A percentile compares a stretch with the other conserved stretches of the same genome.
Evolutionary conservation across 2,797 vertebrate species (phyloP).

Genomic region (Falco novaeseelandiae): DNA sequence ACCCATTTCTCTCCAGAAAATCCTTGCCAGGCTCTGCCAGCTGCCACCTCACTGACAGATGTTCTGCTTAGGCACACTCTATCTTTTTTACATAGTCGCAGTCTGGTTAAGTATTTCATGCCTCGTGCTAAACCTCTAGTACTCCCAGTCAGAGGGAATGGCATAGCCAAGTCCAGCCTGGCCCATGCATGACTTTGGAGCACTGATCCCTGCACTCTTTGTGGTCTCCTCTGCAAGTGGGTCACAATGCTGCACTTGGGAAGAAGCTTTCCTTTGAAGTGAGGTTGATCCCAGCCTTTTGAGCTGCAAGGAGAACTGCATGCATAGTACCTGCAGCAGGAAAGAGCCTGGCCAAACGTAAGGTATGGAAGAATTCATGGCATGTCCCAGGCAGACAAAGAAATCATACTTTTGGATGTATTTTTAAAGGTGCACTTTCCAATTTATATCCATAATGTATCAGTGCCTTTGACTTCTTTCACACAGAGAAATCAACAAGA

Average conservation of each 20-base stretch:
- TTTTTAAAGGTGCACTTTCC: neutral
- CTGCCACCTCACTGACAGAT: conserved; percentile 62
- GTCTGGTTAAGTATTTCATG: neutral
- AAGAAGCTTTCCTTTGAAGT: neutral
- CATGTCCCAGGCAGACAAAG: neutral
- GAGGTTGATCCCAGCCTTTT: neutral
- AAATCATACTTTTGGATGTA: neutral
- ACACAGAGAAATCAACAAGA: neutral
- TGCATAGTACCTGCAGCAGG: neutral
- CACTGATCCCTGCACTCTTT: neutral
- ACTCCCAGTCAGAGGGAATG: neutral
- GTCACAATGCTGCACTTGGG: neutral
- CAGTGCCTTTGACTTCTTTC: neutral
- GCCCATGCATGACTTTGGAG: accelerated
- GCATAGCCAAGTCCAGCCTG: neutral
- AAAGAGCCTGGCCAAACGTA: neutral
- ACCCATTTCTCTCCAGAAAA: conserved; percentile 28
- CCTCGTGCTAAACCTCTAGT: neutral
- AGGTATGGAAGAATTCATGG: neutral
- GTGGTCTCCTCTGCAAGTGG: neutral
- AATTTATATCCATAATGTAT: neutral
- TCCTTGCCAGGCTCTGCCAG: conserved; percentile 1
- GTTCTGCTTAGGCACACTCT: conserved; percentile 14
- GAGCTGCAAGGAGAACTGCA: neutral
- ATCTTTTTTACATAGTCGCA: conserved; percentile 2